phyloP scores from a whole-genome alignment of 2,797 vertebrate species.

The Paratrypauchen microcephalus region DNA sequence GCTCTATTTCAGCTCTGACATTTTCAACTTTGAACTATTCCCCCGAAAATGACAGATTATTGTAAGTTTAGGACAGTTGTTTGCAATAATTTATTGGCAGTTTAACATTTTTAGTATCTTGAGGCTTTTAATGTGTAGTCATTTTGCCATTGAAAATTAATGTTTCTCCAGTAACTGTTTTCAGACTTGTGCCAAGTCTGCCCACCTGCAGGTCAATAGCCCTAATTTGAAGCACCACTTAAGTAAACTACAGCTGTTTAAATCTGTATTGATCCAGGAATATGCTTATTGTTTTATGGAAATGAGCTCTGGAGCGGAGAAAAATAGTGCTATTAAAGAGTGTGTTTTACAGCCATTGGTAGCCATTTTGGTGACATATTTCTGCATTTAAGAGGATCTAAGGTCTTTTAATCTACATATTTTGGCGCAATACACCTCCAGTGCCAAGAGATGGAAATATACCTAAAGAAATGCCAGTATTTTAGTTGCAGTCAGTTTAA shows the following conservation, averaged over 20 bases:
- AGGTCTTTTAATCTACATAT: background rate
- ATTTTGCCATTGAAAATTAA: constrained; percentile 3
- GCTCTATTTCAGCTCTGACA: background rate
- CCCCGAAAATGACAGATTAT: background rate
- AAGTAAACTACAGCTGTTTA: constrained; percentile 31
- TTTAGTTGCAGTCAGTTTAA: background rate
- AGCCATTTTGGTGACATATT: background rate
- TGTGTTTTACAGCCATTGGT: constrained; percentile 2
- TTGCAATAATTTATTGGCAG: background rate
- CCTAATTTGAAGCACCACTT: constrained; percentile 46
- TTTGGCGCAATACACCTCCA: background rate
- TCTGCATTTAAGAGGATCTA: background rate
- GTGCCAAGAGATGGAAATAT: background rate
- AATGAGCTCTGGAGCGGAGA: constrained; percentile 1
- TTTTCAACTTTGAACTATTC: background rate
- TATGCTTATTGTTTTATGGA: constrained; percentile 37
- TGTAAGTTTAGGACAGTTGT: background rate
- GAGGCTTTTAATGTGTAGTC: background rate
- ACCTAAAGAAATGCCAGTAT: background rate
- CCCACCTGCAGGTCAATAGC: constrained; percentile 17
- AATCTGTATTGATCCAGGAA: constrained; percentile 42
- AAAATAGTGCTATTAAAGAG: constrained; percentile 3
- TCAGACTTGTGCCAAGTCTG: constrained; percentile 35
- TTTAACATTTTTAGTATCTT: constrained; percentile 5
- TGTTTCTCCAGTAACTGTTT: constrained; percentile 27